These are phyloP conservation scores for Acomys russatus DNA, from an alignment of 2,797 vertebrate species.

Conservation along the genomic window DNA sequence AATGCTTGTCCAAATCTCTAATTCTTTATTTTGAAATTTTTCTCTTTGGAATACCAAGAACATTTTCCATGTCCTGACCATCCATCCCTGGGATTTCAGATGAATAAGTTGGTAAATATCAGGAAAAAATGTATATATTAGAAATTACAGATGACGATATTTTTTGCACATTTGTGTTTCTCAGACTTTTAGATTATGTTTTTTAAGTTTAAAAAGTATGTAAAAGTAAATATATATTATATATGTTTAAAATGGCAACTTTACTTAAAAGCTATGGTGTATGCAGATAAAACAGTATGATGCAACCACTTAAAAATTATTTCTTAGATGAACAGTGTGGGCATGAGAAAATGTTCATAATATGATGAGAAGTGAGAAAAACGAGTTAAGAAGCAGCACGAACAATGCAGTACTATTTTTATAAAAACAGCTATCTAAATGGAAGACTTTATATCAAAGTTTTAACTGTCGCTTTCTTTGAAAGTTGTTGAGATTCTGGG, in stretches of 20 bases:
- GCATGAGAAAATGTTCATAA: not conserved
- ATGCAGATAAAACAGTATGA: conserved; percentile 3
- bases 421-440: not conserved
- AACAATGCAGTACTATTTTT: not conserved
- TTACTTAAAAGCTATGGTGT: not conserved
- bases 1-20: not conserved
- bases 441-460: conserved; percentile 15
- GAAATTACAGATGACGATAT: not conserved
- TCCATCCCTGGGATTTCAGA: not conserved
- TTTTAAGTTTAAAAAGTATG: conserved; percentile 29
- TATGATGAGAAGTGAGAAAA: not conserved
- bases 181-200: conserved; percentile 31
- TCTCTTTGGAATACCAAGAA: not conserved
- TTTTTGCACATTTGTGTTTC: conserved; percentile 15
- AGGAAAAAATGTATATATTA: not conserved
- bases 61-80: not conserved
- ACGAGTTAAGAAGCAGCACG: not conserved
- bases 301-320: conserved; percentile 24
- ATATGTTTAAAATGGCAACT: conserved; percentile 19
- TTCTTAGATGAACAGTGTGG: not conserved
- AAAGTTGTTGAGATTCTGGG: conserved; percentile 27
- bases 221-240: conserved; percentile 33
- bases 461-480: not conserved
- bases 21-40: conserved; percentile 2
- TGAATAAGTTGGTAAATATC: not conserved